phyloP scores from a whole-genome alignment of 2,888 invertebrate genomes.

The Lissocephala sabroskyi region DNA sequence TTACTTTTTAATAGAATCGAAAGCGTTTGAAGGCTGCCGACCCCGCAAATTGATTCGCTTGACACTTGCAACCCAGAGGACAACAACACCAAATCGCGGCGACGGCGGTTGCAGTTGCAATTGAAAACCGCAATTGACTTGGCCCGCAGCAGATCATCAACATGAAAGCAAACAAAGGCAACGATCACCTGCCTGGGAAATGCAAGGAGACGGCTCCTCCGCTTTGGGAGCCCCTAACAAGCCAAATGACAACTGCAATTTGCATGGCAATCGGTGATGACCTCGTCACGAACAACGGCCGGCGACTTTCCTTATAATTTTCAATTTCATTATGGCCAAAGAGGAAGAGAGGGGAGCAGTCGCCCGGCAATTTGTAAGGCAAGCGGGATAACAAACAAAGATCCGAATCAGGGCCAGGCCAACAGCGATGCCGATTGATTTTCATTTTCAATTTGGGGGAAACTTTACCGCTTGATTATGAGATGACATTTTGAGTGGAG shows the following conservation, averaged over 20 bases:
- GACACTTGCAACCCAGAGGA: slow-evolving; percentile 44
- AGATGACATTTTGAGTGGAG: slow-evolving; percentile 36
- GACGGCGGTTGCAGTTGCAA: no score
- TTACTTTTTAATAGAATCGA: not conserved
- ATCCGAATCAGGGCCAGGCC: slow-evolving; percentile 1
- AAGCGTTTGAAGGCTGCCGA: slow-evolving; percentile 31
- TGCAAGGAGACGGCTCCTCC: not conserved
- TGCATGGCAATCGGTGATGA: slow-evolving; percentile 58
- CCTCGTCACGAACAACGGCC: slow-evolving; percentile 69
- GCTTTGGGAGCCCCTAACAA: slow-evolving; percentile 6
- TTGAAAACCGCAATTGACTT: slow-evolving; percentile 36
- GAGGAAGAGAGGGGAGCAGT: not conserved
- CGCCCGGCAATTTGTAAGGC: slow-evolving; percentile 15
- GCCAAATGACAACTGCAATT: slow-evolving; percentile 44
- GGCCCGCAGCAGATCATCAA: slow-evolving; percentile 24
- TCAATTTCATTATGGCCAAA: slow-evolving; percentile 43
- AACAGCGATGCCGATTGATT: no score
- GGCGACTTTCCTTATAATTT: slow-evolving; percentile 64
- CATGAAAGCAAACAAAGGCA: slow-evolving; percentile 21
- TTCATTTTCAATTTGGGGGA: slow-evolving; percentile 32
- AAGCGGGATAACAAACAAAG: slow-evolving; percentile 8
- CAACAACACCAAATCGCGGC: no score
- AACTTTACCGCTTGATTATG: slow-evolving; percentile 14
- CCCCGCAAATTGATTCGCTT: slow-evolving; percentile 49
- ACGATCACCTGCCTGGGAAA: slow-evolving; percentile 2